phyloP scores from a whole-genome alignment of 2,888 invertebrate genomes.

The Noctua comes region DNA sequence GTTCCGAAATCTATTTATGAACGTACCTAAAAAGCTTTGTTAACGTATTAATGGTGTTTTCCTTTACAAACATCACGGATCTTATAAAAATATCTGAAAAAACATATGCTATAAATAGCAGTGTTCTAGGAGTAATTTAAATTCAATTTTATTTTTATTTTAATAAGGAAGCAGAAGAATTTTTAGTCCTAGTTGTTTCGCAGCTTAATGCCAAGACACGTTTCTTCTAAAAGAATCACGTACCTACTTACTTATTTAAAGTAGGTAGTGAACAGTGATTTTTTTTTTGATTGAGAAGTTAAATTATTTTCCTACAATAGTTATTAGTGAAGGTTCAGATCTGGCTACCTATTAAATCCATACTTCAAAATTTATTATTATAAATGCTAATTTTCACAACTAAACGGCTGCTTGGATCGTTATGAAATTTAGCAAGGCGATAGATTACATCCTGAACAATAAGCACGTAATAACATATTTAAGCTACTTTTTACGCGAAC shows the following conservation, averaged over 20 bases:
- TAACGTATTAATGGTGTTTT: conserved; percentile 16
- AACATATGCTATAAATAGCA: not conserved
- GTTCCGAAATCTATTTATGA: conserved; percentile 21
- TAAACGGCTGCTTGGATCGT: too few relatives aligned
- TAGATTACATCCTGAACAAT: too few relatives aligned
- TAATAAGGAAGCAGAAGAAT: conserved; percentile 29
- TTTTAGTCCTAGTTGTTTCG: conserved; percentile 25
- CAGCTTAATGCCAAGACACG: conserved; percentile 45
- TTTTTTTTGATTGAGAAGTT: not conserved
- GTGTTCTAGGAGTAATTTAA: conserved; percentile 32
- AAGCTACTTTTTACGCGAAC: too few relatives aligned
- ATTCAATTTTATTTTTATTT: conserved; percentile 23
- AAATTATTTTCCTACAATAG: not conserved
- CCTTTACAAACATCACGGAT: not conserved
- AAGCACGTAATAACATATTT: too few relatives aligned
- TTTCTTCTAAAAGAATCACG: conserved; percentile 22
- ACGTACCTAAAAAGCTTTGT: conserved; percentile 12
- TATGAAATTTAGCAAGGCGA: too few relatives aligned
- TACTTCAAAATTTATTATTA: too few relatives aligned
- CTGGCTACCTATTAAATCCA: not conserved
- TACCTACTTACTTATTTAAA: conserved; percentile 11
- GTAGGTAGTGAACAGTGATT: not conserved
- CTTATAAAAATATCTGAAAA: conserved; percentile 3
- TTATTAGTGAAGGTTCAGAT: not conserved
- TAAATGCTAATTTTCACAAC: too few relatives aligned